These are phyloP conservation scores for Siniperca obscura DNA, from an alignment of 2,797 vertebrate genomes.

Conservation along the genomic window DNA sequence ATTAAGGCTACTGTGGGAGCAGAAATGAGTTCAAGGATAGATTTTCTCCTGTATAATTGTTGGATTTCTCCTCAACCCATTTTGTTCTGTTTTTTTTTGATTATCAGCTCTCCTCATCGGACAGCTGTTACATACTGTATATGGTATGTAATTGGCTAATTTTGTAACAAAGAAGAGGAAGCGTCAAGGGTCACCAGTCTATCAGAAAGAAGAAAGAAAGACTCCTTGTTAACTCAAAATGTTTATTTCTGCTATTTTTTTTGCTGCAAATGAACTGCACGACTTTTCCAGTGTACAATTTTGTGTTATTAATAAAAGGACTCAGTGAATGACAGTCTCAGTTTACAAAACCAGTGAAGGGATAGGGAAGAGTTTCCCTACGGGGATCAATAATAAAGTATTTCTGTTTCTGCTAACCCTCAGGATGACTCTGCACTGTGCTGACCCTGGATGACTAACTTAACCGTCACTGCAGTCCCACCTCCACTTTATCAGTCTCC, in stretches of 20 bases:
- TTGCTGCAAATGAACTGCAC: neutral
- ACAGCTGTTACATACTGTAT: neutral
- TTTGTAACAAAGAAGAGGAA: neutral
- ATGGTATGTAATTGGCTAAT: neutral
- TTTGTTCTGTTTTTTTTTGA: neutral
- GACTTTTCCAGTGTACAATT: no score
- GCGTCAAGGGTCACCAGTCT: neutral
- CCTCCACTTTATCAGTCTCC: neutral
- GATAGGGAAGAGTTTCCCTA: no score
- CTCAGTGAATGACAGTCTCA: no score
- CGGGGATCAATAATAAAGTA: no score
- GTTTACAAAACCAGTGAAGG: neutral
- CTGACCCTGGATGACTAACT: constrained; percentile 10
- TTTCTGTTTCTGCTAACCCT: neutral
- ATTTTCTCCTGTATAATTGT: neutral
- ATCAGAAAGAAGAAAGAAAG: neutral
- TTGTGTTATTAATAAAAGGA: no score
- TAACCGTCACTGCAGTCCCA: neutral
- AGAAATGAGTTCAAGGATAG: no score
- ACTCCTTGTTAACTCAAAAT: no score
- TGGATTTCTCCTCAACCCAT: neutral
- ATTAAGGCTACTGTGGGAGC: no score
- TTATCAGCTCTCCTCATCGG: neutral
- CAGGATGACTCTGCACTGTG: neutral
- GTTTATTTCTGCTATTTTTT: neutral